These are phyloP conservation scores for Drosophila macrothrix DNA, from an alignment of 2,888 invertebrate genomes.

Conservation along the genomic window DNA sequence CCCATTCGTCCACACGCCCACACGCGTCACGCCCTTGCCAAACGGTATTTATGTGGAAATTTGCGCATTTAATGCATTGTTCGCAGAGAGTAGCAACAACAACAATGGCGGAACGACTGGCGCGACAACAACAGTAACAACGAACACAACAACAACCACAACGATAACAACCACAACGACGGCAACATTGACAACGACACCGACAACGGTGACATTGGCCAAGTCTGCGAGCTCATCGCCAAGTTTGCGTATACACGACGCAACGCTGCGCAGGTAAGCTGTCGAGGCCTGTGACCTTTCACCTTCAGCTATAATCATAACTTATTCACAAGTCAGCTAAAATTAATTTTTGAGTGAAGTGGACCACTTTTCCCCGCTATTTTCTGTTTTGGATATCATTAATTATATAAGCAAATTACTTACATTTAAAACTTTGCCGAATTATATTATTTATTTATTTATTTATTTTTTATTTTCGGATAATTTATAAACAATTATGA, in stretches of 20 bases:
- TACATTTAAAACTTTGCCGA: neutral
- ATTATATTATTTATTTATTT: neutral
- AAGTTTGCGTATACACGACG: constrained; percentile 65
- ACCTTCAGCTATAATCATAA: neutral
- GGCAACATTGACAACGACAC: constrained; percentile 51
- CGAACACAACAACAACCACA: constrained; percentile 35
- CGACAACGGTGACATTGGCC: constrained; percentile 48
- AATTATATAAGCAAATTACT: neutral
- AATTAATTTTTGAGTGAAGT: neutral
- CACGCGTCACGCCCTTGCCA: neutral
- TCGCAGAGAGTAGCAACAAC: constrained; percentile 59
- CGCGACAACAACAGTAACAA: constrained; percentile 29
- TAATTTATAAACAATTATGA: neutral
- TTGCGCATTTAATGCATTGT: constrained; percentile 2
- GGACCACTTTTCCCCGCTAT: neutral
- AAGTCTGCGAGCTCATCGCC: constrained; percentile 55
- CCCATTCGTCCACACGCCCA: neutral
- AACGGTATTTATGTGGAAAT: neutral
- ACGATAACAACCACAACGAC: constrained; percentile 41
- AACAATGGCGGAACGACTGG: constrained; percentile 43
- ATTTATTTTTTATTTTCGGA: too few relatives aligned
- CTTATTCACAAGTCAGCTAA: neutral
- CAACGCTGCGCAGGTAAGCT: constrained; percentile 64
- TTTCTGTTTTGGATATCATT: neutral
- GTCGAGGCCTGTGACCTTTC: constrained; percentile 4